Evolutionary conservation across 2,888 invertebrate genomes (phyloP), one percentile per base, ranked within the genome.

Genomic region (Eulithis testata): DNA sequence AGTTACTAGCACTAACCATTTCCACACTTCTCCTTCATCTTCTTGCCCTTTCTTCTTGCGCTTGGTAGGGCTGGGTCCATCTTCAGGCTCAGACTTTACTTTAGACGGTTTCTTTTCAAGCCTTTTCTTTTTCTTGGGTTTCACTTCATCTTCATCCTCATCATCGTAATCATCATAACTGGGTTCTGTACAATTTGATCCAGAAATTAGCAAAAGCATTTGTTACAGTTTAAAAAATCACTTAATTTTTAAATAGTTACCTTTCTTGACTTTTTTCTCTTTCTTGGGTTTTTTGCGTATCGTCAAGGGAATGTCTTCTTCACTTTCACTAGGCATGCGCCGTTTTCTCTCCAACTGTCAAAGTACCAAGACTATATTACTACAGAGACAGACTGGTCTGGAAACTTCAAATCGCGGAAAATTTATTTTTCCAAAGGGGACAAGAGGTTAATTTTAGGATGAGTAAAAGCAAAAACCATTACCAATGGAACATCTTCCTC

Each of bases 1-100:
- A 45, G 14, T 14, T 36, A 49, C 6, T 45, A 6, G 37, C 11
- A 64, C 94, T 94, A 91, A 97, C 98, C 98, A 98, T 94, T 97
- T 97, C 98, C 98, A 98, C 64, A 98, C 97, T 90, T 97, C 97
- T 77, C 94, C 95, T 74, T 95, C 95, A 71, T 97, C 96, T 60
- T 97, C 97, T 74, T 96, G 96, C 82, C 63, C 66, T 37, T 97
- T 96, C 84, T 97, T 97, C 85, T 96, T 97, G 62, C 94, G 95
- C 73, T 95, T 96, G 50, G 94, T 94, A 54, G 95, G 95, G 75
- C 94, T 91, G 76, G 90, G 79, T 50, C 83, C 80, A 73, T 86
- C 83, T 57, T 76, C 77, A 60, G 83, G 77, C 73, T 89, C 86
- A 50, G 80, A 71, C 73, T 89, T 91, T 45, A 89, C 88, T 74